Conservation (phyloP, 2,888 invertebrate species). For the Anagyrus pseudococci region DNA sequence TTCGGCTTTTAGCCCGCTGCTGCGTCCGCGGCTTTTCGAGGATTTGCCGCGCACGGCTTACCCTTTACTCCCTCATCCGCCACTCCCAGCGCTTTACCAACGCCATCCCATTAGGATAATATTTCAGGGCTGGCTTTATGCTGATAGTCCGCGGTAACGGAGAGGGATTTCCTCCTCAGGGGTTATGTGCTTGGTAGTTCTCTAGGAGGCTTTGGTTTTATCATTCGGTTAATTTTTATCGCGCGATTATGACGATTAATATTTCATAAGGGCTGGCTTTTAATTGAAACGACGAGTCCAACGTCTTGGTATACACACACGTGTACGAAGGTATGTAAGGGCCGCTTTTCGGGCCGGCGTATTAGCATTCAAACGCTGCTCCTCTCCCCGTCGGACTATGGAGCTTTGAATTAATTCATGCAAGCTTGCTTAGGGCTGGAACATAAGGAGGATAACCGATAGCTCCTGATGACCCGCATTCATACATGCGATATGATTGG, state of each 20-base stretch:
- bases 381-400: constrained; percentile 8
- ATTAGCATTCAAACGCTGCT: constrained; percentile 29
- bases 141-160: not conserved
- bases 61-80: no score
- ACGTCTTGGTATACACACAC: no score
- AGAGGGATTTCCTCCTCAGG: not conserved
- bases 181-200: no score
- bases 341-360: not conserved
- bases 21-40: constrained; percentile 10
- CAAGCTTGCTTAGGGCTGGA: constrained; percentile 4
- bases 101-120: not conserved
- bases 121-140: not conserved
- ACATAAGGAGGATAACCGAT: constrained; percentile 7
- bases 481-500: no score
- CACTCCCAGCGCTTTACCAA: not conserved
- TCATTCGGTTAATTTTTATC: no score
- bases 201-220: no score
- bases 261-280: no score
- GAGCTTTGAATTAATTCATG: constrained; percentile 29
- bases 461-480: not conserved
- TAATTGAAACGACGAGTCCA: no score
- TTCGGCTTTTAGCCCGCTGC: no score
- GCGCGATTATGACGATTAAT: no score
- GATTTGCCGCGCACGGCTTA: not conserved
- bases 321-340: no score